Evolutionary conservation across 1,140 invertebrate species (phyloP).

Genomic region (Nephila pilipes): DNA sequence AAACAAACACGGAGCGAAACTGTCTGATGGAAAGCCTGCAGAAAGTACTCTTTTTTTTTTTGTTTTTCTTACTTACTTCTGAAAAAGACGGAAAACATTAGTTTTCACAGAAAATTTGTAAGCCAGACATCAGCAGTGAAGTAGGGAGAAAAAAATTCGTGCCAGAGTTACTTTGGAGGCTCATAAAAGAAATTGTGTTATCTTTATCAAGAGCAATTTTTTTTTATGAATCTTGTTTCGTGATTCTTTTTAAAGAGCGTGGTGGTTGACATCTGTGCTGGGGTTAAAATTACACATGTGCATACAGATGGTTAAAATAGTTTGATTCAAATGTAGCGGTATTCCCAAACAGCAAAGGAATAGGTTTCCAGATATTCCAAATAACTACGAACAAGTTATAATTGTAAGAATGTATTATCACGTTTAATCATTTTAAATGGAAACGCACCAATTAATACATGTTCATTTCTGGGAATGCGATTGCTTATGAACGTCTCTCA

Average conservation of each 20-base stretch:
- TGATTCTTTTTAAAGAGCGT: neutral
- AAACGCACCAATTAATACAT: no score
- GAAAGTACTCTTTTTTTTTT: neutral
- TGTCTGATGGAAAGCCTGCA: conserved; percentile 32
- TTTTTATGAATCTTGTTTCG: neutral
- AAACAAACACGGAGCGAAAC: conserved; percentile 55
- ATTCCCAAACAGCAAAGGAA: neutral
- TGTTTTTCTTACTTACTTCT: neutral
- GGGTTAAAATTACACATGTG: no score
- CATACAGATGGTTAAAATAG: neutral
- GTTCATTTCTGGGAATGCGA: no score
- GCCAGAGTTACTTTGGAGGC: neutral
- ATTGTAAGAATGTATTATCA: no score
- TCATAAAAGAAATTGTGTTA: neutral
- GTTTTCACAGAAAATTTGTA: conserved; percentile 38
- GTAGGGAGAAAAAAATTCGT: neutral
- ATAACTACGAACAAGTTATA: no score
- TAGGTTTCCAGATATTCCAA: no score
- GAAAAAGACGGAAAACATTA: conserved; percentile 3
- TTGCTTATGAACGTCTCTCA: no score
- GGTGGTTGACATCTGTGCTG: no score
- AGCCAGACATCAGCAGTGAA: neutral
- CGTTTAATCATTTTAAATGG: no score
- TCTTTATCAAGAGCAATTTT: neutral
- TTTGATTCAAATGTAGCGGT: neutral